These are phyloP conservation scores for Pseudoips prasinana DNA, from an alignment of 2,888 invertebrate species.

Conservation along the genomic window DNA sequence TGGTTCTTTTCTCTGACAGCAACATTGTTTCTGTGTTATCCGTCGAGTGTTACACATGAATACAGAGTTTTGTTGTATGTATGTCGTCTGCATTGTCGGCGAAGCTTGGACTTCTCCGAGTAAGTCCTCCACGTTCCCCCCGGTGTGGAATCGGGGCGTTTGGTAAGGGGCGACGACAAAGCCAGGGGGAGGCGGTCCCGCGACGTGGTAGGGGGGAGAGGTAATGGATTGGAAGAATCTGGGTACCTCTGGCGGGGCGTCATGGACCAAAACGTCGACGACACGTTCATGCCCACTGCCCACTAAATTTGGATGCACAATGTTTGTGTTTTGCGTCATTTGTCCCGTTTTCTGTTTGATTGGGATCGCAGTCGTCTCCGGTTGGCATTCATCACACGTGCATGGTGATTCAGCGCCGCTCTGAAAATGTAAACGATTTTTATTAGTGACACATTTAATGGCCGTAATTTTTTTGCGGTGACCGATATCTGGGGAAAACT, in stretches of 20 bases:
- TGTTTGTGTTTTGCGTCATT: conserved; percentile 41
- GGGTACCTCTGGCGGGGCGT: conserved; percentile 65
- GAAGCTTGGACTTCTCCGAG: conserved; percentile 85
- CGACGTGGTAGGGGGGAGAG: conserved; percentile 62
- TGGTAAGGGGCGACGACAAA: conserved; percentile 69
- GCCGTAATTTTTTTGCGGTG: background rate
- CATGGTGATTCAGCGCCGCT: conserved; percentile 71
- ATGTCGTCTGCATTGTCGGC: conserved; percentile 68
- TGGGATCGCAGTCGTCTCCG: conserved; percentile 43
- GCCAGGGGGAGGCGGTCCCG: conserved; percentile 63
- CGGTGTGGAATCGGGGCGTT: conserved; percentile 73
- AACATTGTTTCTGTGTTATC: conserved; percentile 67
- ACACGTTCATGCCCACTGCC: conserved; percentile 61
- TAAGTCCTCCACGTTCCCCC: conserved; percentile 86
- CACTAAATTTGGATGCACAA: conserved; percentile 47
- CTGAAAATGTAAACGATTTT: conserved; percentile 48
- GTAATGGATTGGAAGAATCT: conserved; percentile 71
- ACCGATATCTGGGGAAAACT: too few relatives aligned
- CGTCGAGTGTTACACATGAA: conserved; percentile 76
- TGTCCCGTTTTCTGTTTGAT: conserved; percentile 39
- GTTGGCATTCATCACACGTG: conserved; percentile 71
- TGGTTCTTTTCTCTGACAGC: conserved; percentile 60
- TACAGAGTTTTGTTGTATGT: conserved; percentile 74
- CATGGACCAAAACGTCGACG: conserved; percentile 72
- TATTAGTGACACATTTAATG: conserved; percentile 2